A percentile compares a stretch with the other conserved stretches of the same genome.
These are phyloP conservation scores for Oreohelix idahoensis DNA, from an alignment of 1,140 invertebrate genomes.

Conservation along the genomic window DNA sequence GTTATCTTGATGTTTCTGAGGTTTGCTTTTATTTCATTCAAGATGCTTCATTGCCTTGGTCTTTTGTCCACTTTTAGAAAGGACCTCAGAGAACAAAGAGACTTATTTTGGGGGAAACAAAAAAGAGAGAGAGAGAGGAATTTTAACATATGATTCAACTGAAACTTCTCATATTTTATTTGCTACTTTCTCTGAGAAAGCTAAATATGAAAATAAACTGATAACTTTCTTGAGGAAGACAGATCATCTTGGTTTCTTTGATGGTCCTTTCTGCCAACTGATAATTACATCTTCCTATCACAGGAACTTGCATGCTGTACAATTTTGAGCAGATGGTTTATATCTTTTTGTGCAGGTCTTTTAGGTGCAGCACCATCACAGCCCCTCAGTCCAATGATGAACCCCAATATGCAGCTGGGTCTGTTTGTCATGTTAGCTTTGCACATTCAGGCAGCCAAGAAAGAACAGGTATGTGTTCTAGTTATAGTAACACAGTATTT, in stretches of 20 bases:
- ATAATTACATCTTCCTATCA: neutral
- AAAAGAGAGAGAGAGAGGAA: no score
- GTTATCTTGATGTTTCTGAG: neutral
- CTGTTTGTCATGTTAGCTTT: slow-evolving; percentile 61
- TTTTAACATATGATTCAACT: no score
- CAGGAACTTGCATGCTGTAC: neutral
- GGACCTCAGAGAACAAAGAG: neutral
- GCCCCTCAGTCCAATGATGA: slow-evolving; percentile 65
- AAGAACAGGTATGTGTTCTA: slow-evolving; percentile 48
- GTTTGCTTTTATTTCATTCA: neutral
- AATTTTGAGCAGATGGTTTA: neutral
- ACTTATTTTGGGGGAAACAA: no score
- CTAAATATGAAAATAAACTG: no score
- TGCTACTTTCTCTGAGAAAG: no score
- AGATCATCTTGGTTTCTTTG: no score
- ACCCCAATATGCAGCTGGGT: slow-evolving; percentile 65
- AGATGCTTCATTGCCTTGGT: neutral
- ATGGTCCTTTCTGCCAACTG: neutral
- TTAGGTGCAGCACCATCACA: slow-evolving; percentile 64
- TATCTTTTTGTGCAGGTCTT: slow-evolving; percentile 57
- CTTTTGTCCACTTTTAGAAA: neutral
- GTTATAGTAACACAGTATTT: no score
- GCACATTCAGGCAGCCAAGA: slow-evolving; percentile 52
- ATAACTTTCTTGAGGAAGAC: no score
- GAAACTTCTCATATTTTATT: no score